phyloP scores from a whole-genome alignment of 2,888 invertebrate genomes.

The Acanthacorydalis orientalis region DNA sequence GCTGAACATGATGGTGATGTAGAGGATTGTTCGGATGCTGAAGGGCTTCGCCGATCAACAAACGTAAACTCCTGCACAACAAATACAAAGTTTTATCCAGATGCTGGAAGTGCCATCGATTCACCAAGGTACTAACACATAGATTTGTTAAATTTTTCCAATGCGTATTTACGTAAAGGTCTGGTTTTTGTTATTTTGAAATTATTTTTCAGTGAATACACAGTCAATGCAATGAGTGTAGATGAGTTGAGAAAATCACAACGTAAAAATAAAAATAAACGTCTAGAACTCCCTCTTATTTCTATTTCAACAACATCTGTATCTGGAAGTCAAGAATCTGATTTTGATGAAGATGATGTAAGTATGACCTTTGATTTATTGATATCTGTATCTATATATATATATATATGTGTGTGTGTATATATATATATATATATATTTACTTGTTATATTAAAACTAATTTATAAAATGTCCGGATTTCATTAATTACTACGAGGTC shows the following conservation, averaged over 20 bases:
- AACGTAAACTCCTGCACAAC: neutral
- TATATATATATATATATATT: too few relatives aligned
- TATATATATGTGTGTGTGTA: too few relatives aligned
- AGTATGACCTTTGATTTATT: too few relatives aligned
- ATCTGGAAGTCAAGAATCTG: slow-evolving; percentile 50
- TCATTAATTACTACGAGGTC: too few relatives aligned
- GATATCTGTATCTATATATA: too few relatives aligned
- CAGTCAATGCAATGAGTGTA: slow-evolving; percentile 76
- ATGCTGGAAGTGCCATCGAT: slow-evolving; percentile 37
- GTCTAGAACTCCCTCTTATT: slow-evolving; percentile 25
- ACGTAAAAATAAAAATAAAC: slow-evolving; percentile 46
- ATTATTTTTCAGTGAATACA: slow-evolving; percentile 48
- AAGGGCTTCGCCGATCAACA: slow-evolving; percentile 23
- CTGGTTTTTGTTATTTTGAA: slow-evolving; percentile 2
- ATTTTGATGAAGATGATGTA: slow-evolving; percentile 53
- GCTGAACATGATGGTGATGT: slow-evolving; percentile 76
- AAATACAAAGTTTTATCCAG: slow-evolving; percentile 54
- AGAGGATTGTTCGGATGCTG: slow-evolving; percentile 73
- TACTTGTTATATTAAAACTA: too few relatives aligned
- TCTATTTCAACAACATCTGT: slow-evolving; percentile 23
- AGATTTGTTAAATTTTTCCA: neutral
- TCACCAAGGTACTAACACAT: slow-evolving; percentile 27
- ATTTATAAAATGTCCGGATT: too few relatives aligned
- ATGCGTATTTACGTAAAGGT: slow-evolving; percentile 10
- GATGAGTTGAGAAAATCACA: slow-evolving; percentile 66